phyloP scores from a whole-genome alignment of 2,797 vertebrate species.

The Chaetodon trifasciatus region DNA sequence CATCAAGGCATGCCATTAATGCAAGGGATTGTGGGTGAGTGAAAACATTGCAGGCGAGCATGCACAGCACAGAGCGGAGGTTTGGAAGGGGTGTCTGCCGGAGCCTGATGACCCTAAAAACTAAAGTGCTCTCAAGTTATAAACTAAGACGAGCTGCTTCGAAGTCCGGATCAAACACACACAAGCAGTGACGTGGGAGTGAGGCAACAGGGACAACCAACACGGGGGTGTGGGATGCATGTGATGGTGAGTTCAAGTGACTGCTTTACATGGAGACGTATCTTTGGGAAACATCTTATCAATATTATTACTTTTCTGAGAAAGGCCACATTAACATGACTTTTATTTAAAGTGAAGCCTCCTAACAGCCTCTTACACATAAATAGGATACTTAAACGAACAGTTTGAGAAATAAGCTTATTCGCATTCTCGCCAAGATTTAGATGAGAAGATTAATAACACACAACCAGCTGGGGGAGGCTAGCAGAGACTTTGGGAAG shows the following conservation, averaged over 20 bases:
- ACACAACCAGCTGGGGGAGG: no score
- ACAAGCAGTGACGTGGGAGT: background rate
- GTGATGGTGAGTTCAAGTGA: background rate
- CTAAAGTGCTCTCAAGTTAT: background rate
- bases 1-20: slow-evolving; percentile 52
- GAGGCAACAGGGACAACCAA: background rate
- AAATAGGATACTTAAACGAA: background rate
- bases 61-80: slow-evolving; percentile 60
- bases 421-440: no score
- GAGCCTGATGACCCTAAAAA: background rate
- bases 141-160: slow-evolving; percentile 12
- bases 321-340: background rate
- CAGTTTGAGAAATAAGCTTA: background rate
- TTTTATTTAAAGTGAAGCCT: background rate
- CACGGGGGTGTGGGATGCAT: background rate
- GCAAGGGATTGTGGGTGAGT: slow-evolving; percentile 40
- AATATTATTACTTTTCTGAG: background rate
- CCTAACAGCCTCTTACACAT: background rate
- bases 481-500: no score
- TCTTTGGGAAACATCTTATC: background rate
- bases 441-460: no score
- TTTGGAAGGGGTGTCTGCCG: background rate
- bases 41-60: slow-evolving; percentile 62
- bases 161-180: slow-evolving; percentile 4
- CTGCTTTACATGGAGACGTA: background rate